Percentiles rank a stretch among this genome's conserved stretches.
Evolutionary conservation across 2,888 invertebrate genomes (phyloP).

Genomic region (Lottia scabra): DNA sequence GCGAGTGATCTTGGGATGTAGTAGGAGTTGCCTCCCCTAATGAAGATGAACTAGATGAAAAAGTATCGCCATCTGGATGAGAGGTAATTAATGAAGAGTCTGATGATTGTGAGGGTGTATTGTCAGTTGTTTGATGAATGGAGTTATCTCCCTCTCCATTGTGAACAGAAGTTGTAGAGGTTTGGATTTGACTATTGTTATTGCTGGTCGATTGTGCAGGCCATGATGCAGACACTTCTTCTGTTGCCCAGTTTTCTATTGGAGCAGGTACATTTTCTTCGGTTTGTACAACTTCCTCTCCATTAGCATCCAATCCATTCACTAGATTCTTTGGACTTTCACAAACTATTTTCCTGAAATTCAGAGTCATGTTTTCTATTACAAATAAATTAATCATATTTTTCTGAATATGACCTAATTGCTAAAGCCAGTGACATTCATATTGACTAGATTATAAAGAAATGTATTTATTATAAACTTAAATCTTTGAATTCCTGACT

Average conservation of each 20-base stretch:
- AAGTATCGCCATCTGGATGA: background rate
- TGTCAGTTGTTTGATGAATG: background rate
- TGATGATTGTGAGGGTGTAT: background rate
- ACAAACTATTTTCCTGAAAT: conserved; percentile 56
- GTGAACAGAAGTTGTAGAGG: background rate
- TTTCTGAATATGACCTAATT: too few relatives aligned
- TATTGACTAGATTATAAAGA: too few relatives aligned
- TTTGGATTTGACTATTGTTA: background rate
- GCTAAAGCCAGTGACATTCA: too few relatives aligned
- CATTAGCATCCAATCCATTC: conserved; percentile 57
- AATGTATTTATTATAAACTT: too few relatives aligned
- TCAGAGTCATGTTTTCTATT: background rate
- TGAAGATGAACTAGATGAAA: background rate
- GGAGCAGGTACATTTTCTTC: background rate
- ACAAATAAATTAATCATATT: too few relatives aligned
- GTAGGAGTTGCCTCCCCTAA: background rate
- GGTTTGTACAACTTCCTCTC: conserved; percentile 13
- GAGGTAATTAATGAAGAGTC: background rate
- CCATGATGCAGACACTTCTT: background rate
- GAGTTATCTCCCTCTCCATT: background rate
- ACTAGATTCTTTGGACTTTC: conserved; percentile 48
- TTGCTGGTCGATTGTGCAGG: background rate
- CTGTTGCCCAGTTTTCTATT: background rate
- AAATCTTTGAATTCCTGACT: too few relatives aligned
- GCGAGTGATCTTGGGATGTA: background rate